Percentiles rank a stretch among this genome's conserved stretches.
Conservation (phyloP, 2,797 vertebrate genomes). For the Notamacropus eugenii region DNA sequence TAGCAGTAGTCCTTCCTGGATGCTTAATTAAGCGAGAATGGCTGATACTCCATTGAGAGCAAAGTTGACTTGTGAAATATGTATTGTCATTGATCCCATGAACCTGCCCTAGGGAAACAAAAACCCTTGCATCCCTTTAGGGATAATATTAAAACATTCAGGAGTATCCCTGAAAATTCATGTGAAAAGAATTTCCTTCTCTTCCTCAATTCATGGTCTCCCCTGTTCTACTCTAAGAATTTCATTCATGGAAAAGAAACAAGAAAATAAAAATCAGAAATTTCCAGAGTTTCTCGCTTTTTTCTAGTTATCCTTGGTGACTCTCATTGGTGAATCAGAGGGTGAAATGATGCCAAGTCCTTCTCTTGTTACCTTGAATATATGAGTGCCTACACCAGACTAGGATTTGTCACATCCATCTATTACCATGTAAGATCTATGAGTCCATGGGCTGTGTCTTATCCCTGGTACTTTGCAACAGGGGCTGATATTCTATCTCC, state of each 20-base stretch:
- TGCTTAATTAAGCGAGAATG: not conserved
- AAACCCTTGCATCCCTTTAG: not conserved
- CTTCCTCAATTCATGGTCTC: not conserved
- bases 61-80: not conserved
- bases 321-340: not conserved
- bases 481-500: too few species aligned
- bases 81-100: not conserved
- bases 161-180: not conserved
- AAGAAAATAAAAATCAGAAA: not conserved
- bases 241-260: not conserved
- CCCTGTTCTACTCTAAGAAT: not conserved
- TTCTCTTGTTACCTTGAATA: not conserved
- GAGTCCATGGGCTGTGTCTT: too few species aligned
- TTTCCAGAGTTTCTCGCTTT: not conserved
- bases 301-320: not conserved
- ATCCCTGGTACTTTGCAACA: too few species aligned
- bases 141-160: not conserved
- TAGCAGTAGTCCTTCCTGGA: not conserved
- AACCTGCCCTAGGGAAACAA: not conserved
- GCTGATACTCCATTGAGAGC: not conserved
- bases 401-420: too few species aligned
- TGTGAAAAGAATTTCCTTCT: not conserved
- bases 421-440: too few species aligned
- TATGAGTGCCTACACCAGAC: not conserved
- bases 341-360: not conserved